Conservation (phyloP, 1,140 invertebrate species). For the Anoplophora glabripennis region DNA sequence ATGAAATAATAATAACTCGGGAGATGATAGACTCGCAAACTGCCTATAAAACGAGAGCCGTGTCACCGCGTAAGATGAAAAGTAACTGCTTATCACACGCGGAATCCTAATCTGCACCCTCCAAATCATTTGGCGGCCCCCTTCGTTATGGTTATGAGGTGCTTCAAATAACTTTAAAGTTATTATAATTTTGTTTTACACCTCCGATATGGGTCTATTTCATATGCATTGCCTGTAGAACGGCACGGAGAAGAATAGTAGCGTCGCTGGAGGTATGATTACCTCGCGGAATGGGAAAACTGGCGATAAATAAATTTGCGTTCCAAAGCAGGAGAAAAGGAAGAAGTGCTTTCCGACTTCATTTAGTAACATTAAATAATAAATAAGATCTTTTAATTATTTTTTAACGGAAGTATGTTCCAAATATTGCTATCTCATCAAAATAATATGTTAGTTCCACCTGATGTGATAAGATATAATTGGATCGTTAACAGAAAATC, state of each 20-base stretch:
- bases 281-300: background rate
- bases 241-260: background rate
- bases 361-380: too few species aligned
- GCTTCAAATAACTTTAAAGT: constrained; percentile 30
- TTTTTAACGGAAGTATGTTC: too few species aligned
- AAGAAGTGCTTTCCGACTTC: too few species aligned
- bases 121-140: constrained; percentile 19
- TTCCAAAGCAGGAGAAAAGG: too few species aligned
- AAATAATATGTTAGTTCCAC: too few species aligned
- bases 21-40: constrained; percentile 28
- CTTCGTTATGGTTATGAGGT: constrained; percentile 24
- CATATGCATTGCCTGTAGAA: constrained; percentile 15
- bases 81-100: constrained; percentile 36
- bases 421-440: too few species aligned
- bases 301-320: background rate
- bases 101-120: constrained; percentile 18
- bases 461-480: too few species aligned
- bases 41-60: constrained; percentile 17
- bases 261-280: background rate
- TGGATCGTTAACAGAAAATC: too few species aligned
- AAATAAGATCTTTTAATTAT: too few species aligned
- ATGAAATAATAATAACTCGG: constrained; percentile 42
- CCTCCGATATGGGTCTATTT: constrained; percentile 17
- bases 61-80: constrained; percentile 29
- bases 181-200: constrained; percentile 37